A percentile compares a stretch with the other conserved stretches of the same genome.
Conservation (phyloP, 37 sponge, comb jelly and placozoan genomes). For the Bolinopsis microptera region DNA sequence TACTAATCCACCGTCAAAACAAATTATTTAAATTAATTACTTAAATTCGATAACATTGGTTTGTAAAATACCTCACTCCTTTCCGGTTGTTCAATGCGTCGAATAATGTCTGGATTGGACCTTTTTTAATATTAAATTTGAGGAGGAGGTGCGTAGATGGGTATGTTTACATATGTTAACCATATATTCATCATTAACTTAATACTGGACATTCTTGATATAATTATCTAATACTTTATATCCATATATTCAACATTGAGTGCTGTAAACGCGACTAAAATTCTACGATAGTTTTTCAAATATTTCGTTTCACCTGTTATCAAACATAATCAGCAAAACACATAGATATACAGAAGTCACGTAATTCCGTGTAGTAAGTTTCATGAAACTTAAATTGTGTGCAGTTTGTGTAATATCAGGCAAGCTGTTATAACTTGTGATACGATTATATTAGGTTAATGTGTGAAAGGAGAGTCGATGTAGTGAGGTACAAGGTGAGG, state of each 20-base stretch:
- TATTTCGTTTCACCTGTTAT: background rate
- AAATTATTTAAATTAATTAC: conserved; percentile 5
- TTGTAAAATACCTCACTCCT: background rate
- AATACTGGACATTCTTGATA: conserved; percentile 1
- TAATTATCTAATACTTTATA: background rate
- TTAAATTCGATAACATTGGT: background rate
- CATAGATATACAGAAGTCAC: background rate
- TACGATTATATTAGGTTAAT: background rate
- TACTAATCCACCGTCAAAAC: background rate
- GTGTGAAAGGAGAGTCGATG: background rate
- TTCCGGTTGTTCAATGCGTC: background rate
- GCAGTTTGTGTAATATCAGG: background rate
- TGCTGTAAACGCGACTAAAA: conserved; percentile 36
- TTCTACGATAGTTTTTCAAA: background rate
- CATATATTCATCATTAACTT: conserved; percentile 31
- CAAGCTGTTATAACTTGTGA: background rate
- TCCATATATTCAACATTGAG: conserved; percentile 6
- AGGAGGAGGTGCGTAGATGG: background rate
- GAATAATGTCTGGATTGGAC: background rate
- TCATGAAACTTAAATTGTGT: background rate
- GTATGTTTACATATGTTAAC: background rate
- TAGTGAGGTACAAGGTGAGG: background rate
- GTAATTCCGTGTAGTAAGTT: no score
- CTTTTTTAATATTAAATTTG: background rate
- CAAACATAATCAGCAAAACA: conserved; percentile 49